Evolutionary conservation across 1,140 invertebrate genomes (phyloP), one percentile per base, ranked within the genome.

Genomic region (Drosophila tristis): DNA sequence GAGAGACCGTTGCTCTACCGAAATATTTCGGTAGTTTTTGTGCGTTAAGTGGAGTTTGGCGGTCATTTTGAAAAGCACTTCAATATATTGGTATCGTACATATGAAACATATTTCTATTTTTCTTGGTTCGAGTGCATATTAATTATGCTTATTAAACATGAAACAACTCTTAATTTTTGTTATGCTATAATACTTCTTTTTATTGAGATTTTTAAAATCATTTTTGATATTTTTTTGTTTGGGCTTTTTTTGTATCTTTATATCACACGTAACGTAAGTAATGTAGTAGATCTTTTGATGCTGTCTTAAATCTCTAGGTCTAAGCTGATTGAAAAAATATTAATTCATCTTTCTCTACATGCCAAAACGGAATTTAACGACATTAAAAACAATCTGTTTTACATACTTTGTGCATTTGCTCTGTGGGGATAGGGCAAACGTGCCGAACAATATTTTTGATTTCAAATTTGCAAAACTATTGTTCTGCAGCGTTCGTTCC

Each of bases 161-260:
- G 1, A 31, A 31, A 31, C n/a, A 31, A 31, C 8, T 9, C 7
- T 9, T 9, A 4, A 31, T 31, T 9, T 48, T 74, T 16, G 16
- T 16, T 84, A 89, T 74, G 43, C 79, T 89, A 89, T 89, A 89
- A 89, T 89, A 89, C 85, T 89, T 74, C 65, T 87, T 89, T 89
- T 89, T 89, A 89, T 89, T 89, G 68, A 87, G 84, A 89, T 89
- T 89, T 78, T 89, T 84, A 71, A 89, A 89, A 89, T 84, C 74
- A 65, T 43, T 89, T 87, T 87, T 78, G 66, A 74, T 89, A 65
- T 89, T 89, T 89, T 89, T 80, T 89, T 81, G 70, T 65, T 54
- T 70, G 76, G 20, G 31, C 56, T 80, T 89, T 76, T 76, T 80
- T 75, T 73, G 26, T 60, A 89, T 77, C 54, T 89, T 90, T 89